These are phyloP conservation scores for Coleophora flavipennella DNA, from an alignment of 2,888 invertebrate species.

Conservation along the genomic window DNA sequence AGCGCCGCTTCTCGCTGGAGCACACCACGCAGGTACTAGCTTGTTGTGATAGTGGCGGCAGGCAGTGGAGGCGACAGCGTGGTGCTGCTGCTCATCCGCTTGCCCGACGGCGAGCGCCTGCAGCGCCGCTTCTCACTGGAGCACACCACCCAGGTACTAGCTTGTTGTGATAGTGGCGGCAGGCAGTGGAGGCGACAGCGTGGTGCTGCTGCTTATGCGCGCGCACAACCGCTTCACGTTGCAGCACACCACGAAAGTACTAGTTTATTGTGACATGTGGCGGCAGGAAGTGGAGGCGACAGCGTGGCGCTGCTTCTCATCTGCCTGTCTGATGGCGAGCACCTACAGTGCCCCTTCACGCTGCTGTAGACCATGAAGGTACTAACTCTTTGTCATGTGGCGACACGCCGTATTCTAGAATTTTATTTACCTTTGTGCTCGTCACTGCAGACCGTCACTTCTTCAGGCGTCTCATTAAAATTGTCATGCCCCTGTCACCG, in stretches of 20 bases:
- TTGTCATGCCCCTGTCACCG: too few relatives aligned
- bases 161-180: too few relatives aligned
- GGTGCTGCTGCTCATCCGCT: conserved; percentile 90
- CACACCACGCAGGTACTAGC: conserved; percentile 88
- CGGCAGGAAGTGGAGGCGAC: too few relatives aligned
- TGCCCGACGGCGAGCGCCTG: conserved; percentile 90
- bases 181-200: conserved; percentile 75
- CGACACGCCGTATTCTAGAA: too few relatives aligned
- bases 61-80: conserved; percentile 77
- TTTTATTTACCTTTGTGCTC: too few relatives aligned
- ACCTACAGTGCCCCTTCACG: conserved; percentile 90
- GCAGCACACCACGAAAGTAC: conserved; percentile 86
- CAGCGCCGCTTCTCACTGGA: conserved; percentile 87
- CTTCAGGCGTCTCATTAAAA: too few relatives aligned
- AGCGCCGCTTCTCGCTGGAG: conserved; percentile 85
- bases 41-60: too few relatives aligned
- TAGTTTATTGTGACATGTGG: too few relatives aligned
- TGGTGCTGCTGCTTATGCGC: conserved; percentile 90
- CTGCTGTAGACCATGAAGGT: conserved; percentile 87
- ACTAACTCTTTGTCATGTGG: too few relatives aligned
- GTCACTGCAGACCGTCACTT: too few relatives aligned
- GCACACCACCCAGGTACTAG: conserved; percentile 89
- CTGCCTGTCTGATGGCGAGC: conserved; percentile 90
- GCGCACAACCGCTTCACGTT: conserved; percentile 89
- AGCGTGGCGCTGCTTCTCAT: conserved; percentile 88